Evolutionary conservation across 2,797 vertebrate species (phyloP).

Genomic region (Pseudomugil gertrudae): DNA sequence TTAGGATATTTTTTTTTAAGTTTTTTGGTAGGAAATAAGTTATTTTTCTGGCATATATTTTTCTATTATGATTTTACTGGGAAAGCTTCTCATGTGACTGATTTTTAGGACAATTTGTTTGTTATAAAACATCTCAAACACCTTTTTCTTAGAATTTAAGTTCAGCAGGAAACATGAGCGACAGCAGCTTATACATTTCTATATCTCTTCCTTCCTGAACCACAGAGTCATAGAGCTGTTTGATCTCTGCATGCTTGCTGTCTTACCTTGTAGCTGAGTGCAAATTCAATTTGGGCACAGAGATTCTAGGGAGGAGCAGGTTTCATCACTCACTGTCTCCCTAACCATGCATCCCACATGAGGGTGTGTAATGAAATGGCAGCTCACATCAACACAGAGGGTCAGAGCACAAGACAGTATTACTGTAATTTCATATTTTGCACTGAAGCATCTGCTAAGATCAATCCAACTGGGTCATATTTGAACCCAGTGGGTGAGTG

Average conservation of each 20-base stretch:
- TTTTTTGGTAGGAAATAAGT: background rate
- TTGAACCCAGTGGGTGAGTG: constrained; percentile 44
- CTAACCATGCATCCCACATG: constrained; percentile 35
- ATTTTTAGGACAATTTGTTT: background rate
- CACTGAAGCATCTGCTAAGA: constrained; percentile 68
- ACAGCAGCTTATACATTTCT: constrained; percentile 5
- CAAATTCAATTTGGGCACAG: constrained; percentile 24
- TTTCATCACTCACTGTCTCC: constrained; percentile 51
- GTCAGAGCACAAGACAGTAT: constrained; percentile 45
- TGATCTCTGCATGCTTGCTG: constrained; percentile 24
- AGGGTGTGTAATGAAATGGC: constrained; percentile 49
- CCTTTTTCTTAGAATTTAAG: constrained; percentile 1
- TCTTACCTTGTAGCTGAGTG: constrained; percentile 22
- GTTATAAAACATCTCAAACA: background rate
- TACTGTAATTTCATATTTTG: constrained; percentile 57
- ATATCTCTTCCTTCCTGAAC: constrained; percentile 24
- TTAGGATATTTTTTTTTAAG: background rate
- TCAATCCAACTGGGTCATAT: constrained; percentile 49
- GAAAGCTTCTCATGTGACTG: background rate
- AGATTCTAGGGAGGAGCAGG: constrained; percentile 27
- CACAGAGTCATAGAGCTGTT: constrained; percentile 32
- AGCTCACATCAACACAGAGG: constrained; percentile 49
- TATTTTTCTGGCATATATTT: background rate
- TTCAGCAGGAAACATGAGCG: constrained; percentile 17
- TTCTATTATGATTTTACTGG: background rate